phyloP scores from a whole-genome alignment of 2,797 vertebrate genomes.

The Pachyuromys duprasi region DNA sequence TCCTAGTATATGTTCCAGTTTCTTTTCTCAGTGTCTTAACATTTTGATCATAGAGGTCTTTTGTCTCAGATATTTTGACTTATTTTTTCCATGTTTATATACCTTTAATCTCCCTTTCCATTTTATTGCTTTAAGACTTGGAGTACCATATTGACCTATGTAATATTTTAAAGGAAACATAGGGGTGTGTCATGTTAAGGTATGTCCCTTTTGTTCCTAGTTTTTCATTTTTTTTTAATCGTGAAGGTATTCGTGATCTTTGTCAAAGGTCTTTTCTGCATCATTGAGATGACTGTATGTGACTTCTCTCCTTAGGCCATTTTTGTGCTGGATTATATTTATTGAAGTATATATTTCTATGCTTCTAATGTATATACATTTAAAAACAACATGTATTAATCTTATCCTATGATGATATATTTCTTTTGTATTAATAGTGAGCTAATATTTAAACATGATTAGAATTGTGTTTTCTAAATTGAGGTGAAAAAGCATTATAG shows the following conservation, averaged over 20 bases:
- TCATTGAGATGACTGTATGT: not conserved
- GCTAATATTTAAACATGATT: slow-evolving; percentile 15
- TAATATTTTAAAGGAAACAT: not conserved
- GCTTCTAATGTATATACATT: slow-evolving; percentile 33
- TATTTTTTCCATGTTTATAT: not conserved
- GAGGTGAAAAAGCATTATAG: slow-evolving; percentile 3
- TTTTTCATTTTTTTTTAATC: not conserved
- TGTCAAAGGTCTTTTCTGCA: not conserved
- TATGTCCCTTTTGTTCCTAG: not conserved
- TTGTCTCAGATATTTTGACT: not conserved
- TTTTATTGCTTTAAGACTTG: not conserved
- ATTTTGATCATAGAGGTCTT: not conserved
- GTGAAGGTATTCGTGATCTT: not conserved
- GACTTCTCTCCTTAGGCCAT: not conserved
- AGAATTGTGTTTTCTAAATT: slow-evolving; percentile 22
- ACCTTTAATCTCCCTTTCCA: not conserved
- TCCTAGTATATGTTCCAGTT: not conserved
- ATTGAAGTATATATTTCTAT: slow-evolving; percentile 30
- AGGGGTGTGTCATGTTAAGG: not conserved
- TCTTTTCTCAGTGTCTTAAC: not conserved
- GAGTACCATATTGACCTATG: no score
- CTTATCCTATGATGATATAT: slow-evolving; percentile 35
- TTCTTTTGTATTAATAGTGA: slow-evolving; percentile 41
- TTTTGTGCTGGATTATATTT: not conserved
- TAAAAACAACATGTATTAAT: slow-evolving; percentile 47